phyloP scores from a whole-genome alignment of 2,113 vertebrate genomes.

The Dicrurus megarhynchus region DNA sequence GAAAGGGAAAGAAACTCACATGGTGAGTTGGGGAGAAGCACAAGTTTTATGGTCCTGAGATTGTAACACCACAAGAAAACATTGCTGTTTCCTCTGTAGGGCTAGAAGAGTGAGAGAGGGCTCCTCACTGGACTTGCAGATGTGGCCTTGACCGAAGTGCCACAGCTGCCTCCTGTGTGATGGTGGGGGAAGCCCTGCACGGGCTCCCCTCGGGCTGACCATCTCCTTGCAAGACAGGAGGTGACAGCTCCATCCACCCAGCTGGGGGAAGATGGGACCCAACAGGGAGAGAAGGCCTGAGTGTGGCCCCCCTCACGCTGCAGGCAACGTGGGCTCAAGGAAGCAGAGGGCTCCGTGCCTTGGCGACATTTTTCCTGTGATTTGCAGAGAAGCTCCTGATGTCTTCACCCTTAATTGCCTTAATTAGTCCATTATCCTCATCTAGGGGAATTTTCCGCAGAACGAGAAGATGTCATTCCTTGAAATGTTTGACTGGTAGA shows the following conservation, averaged over 20 bases:
- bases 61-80: not conserved
- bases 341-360: not conserved
- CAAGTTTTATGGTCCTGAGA: not conserved
- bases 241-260: not conserved
- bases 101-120: not conserved
- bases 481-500: slow-evolving; percentile 50
- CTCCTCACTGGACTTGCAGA: not conserved
- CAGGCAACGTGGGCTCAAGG: not conserved
- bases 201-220: too few species aligned
- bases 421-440: slow-evolving; percentile 45
- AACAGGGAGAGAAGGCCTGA: not conserved
- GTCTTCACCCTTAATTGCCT: slow-evolving; percentile 36
- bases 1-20: not conserved
- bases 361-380: not conserved
- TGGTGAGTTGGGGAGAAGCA: not conserved
- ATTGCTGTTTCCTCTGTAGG: not conserved
- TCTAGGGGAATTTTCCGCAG: not conserved
- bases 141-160: rapidly evolving
- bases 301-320: rapidly evolving
- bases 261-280: rapidly evolving
- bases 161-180: rapidly evolving
- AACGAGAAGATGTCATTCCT: slow-evolving; percentile 16
- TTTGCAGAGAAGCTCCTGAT: slow-evolving; percentile 9
- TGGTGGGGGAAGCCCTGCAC: rapidly evolving
- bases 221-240: not conserved